phyloP scores from a whole-genome alignment of 2,888 invertebrate species.

The Yponomeuta evonymella region DNA sequence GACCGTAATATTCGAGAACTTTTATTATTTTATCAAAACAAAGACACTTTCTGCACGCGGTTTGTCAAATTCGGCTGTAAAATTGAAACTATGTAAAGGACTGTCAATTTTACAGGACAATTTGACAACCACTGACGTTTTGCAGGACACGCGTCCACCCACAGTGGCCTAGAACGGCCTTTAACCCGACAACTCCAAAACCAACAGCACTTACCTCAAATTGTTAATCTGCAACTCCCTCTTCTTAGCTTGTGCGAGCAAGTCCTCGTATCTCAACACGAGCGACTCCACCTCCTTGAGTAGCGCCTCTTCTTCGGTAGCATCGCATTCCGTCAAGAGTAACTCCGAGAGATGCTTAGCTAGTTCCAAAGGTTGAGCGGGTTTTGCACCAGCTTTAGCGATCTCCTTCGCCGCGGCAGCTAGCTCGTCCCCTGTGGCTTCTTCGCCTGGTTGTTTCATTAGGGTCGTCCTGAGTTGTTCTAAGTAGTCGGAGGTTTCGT shows the following conservation, averaged over 20 bases:
- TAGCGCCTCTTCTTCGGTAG: conserved; percentile 80
- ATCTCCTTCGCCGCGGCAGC: conserved; percentile 81
- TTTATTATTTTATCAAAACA: too few species aligned
- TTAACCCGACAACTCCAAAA: neutral
- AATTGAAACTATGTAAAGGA: too few species aligned
- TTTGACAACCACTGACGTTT: neutral
- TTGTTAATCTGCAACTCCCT: conserved; percentile 86
- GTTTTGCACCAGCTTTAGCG: conserved; percentile 84
- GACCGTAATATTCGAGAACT: too few species aligned
- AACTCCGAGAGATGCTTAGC: conserved; percentile 86
- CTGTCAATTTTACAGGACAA: too few species aligned
- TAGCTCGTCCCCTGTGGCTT: conserved; percentile 76
- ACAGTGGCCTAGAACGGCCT: too few species aligned
- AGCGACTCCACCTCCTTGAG: conserved; percentile 80
- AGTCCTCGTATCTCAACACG: conserved; percentile 79
- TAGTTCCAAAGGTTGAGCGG: conserved; percentile 87
- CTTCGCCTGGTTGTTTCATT: conserved; percentile 49
- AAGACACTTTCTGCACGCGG: too few species aligned
- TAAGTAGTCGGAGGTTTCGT: conserved; percentile 81
- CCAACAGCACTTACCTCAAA: conserved; percentile 77
- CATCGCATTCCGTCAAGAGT: conserved; percentile 83
- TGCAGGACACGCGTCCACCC: too few species aligned
- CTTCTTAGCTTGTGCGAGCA: conserved; percentile 82
- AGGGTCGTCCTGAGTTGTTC: conserved; percentile 79
- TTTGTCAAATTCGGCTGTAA: too few species aligned